Percentiles rank a stretch among this genome's conserved stretches.
Conservation (phyloP, 2,113 vertebrate genomes). For the Suricata suricatta region DNA sequence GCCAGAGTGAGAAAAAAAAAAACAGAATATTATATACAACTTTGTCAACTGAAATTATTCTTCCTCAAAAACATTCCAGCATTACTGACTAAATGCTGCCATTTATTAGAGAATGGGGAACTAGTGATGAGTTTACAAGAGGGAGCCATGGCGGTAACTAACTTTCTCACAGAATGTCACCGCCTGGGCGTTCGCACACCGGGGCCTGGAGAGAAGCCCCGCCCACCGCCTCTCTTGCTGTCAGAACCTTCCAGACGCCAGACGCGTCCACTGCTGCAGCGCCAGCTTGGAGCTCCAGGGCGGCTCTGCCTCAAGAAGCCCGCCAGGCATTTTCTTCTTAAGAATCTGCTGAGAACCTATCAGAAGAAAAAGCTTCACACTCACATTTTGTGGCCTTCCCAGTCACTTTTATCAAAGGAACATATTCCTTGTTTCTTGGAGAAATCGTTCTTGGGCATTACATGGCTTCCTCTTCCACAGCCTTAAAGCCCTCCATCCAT, state of each 20-base stretch:
- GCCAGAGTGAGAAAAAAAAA: not conserved
- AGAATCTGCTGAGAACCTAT: not conserved
- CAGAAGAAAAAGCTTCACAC: not conserved
- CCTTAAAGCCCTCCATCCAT: not conserved
- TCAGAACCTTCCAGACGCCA: not conserved
- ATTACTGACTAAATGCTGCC: not conserved
- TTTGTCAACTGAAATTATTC: not conserved
- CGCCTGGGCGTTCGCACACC: accelerated
- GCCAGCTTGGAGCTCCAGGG: not conserved
- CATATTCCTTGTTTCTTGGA: not conserved
- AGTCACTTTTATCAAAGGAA: not conserved
- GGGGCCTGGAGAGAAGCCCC: not conserved
- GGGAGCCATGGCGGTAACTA: not conserved
- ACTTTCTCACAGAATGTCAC: not conserved
- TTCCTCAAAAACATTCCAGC: not conserved
- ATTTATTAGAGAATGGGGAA: not conserved
- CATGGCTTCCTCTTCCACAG: not conserved
- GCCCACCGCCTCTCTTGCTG: accelerated
- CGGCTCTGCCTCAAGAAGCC: not conserved
- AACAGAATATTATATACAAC: not conserved
- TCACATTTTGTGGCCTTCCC: not conserved
- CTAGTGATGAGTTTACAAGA: not conserved
- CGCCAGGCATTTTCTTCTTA: not conserved
- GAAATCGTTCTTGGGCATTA: not conserved
- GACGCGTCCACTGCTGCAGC: too few species aligned